Percentiles rank a stretch among this genome's conserved stretches.
These are phyloP conservation scores for Oriolus oriolus DNA, from an alignment of 2,113 vertebrate species.

Conservation along the genomic window DNA sequence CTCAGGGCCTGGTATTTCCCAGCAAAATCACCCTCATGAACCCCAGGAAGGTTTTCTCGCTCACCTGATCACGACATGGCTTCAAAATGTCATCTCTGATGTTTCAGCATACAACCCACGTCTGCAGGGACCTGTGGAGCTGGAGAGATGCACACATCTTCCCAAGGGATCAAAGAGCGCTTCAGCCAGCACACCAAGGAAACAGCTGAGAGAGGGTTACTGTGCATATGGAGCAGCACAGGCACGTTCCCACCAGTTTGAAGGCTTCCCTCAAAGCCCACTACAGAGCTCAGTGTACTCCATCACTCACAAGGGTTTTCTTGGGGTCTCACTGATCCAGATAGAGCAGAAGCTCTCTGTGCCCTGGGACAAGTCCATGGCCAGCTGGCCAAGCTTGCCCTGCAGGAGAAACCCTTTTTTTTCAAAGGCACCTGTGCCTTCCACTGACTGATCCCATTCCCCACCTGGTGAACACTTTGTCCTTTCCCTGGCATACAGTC, in stretches of 20 bases:
- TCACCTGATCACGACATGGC: background rate
- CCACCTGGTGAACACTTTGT: background rate
- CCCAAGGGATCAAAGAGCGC: background rate
- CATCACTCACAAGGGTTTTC: background rate
- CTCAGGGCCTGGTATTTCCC: background rate
- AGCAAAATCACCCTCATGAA: background rate
- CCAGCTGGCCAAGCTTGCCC: background rate
- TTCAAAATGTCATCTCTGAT: background rate
- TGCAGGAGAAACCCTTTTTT: background rate
- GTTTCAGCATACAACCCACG: fast-evolving
- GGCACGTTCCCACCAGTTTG: background rate
- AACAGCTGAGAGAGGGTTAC: background rate
- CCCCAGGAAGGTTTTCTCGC: background rate
- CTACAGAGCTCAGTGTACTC: background rate
- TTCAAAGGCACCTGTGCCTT: background rate
- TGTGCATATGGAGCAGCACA: background rate
- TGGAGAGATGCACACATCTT: background rate
- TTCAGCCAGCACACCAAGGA: background rate
- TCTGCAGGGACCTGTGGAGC: background rate
- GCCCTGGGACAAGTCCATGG: background rate
- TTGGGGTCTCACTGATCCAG: background rate
- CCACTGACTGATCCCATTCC: background rate
- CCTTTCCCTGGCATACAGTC: background rate
- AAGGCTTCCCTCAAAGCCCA: background rate
- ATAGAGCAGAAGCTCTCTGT: background rate